Evolutionary conservation across 2,888 invertebrate species (phyloP).

Genomic region (Aethes cnicana): DNA sequence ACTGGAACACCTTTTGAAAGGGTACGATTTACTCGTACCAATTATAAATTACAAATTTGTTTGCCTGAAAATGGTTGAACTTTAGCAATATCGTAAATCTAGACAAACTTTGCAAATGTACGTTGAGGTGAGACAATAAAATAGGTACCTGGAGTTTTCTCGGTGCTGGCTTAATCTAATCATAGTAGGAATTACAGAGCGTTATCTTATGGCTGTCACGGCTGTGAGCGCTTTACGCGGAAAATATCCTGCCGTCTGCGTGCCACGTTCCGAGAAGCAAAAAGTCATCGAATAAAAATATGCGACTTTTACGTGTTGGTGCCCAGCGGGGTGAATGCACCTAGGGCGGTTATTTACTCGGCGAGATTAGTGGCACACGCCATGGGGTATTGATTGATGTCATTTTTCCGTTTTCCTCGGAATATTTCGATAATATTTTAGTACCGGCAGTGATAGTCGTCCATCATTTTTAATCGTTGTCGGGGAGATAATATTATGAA

Average conservation of each 20-base stretch:
- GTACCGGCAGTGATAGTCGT: slow-evolving; percentile 50
- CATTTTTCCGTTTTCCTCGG: slow-evolving; percentile 47
- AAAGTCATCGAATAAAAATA: slow-evolving; percentile 55
- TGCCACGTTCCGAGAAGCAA: slow-evolving; percentile 48
- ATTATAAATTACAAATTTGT: slow-evolving; percentile 23
- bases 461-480: slow-evolving; percentile 58
- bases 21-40: slow-evolving; percentile 3
- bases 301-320: slow-evolving; percentile 40
- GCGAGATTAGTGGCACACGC: slow-evolving; percentile 50
- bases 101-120: slow-evolving; percentile 12
- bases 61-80: slow-evolving; percentile 14
- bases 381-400: slow-evolving; percentile 63
- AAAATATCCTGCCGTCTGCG: slow-evolving; percentile 59
- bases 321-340: slow-evolving; percentile 51
- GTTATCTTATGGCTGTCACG: slow-evolving; percentile 62
- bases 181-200: slow-evolving; percentile 55
- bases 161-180: slow-evolving; percentile 58
- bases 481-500: slow-evolving; percentile 26
- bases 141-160: slow-evolving; percentile 40
- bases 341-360: slow-evolving; percentile 37
- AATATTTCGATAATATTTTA: slow-evolving; percentile 41
- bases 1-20: background rate
- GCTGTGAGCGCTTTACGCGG: slow-evolving; percentile 54
- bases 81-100: slow-evolving; percentile 27
- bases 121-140: slow-evolving; percentile 14